Percentiles rank a stretch among this genome's conserved stretches.
Conservation (phyloP, 2,888 invertebrate genomes). For the Pteria penguin region DNA sequence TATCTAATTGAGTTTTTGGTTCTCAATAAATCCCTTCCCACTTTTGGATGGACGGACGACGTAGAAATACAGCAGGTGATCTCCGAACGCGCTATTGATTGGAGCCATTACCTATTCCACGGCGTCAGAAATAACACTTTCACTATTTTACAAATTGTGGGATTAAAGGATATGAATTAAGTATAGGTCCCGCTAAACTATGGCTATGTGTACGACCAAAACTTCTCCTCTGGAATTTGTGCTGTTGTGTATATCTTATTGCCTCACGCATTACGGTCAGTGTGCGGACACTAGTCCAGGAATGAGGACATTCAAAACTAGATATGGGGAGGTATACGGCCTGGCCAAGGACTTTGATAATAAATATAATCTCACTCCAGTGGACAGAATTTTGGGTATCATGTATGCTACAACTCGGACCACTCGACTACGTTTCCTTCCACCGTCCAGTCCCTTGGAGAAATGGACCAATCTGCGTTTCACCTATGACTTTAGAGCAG, state of each 20-base stretch:
- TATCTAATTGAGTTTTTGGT: background rate
- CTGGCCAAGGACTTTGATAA: background rate
- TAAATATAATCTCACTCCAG: conserved; percentile 81
- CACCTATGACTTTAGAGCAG: conserved; percentile 86
- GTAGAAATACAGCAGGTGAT: background rate
- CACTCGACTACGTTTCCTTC: conserved; percentile 95
- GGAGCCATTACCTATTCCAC: too few relatives aligned
- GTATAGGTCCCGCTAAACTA: too few relatives aligned
- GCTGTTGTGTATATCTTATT: too few relatives aligned
- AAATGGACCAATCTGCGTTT: conserved; percentile 88
- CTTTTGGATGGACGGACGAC: background rate
- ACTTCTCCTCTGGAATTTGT: too few relatives aligned
- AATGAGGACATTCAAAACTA: conserved; percentile 5
- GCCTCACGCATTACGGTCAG: too few relatives aligned
- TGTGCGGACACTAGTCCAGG: too few relatives aligned
- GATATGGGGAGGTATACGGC: conserved; percentile 9
- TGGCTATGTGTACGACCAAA: too few relatives aligned
- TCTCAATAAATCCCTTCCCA: background rate
- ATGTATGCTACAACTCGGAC: conserved; percentile 96
- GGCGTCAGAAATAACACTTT: too few relatives aligned
- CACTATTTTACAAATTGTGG: too few relatives aligned
- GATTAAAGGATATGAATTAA: too few relatives aligned
- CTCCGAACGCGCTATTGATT: too few relatives aligned
- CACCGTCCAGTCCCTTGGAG: conserved; percentile 94
- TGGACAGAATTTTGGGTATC: conserved; percentile 93